Evolutionary conservation across 2,797 vertebrate species (phyloP).

Genomic region (Liasis olivaceus): DNA sequence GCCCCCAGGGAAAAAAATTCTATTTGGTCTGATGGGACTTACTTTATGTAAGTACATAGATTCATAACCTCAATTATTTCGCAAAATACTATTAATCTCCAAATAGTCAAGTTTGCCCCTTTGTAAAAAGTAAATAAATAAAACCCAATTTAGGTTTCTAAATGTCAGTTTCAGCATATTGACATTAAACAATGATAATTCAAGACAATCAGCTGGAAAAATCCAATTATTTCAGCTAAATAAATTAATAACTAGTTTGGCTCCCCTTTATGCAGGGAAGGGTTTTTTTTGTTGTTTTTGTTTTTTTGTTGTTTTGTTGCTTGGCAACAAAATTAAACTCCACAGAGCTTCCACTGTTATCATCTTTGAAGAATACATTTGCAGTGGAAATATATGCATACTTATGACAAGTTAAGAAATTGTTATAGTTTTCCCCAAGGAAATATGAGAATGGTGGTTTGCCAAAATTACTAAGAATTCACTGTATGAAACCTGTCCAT

Average conservation of each 20-base stretch:
- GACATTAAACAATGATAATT: not conserved
- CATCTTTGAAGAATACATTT: not conserved
- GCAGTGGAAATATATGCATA: not conserved
- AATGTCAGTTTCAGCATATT: not conserved
- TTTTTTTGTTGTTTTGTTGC: not conserved
- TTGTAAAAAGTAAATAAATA: constrained; percentile 1
- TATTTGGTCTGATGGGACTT: not conserved
- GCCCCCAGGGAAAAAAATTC: not conserved
- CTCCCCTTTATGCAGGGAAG: not conserved
- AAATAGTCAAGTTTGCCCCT: constrained; percentile 8
- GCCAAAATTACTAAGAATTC: not conserved
- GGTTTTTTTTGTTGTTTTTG: not conserved
- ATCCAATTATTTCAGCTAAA: constrained; percentile 4
- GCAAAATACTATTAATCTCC: constrained; percentile 2
- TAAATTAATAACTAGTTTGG: not conserved
- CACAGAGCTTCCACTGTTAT: not conserved
- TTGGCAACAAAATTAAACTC: not conserved
- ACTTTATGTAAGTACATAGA: not conserved
- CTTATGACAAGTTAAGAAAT: not conserved
- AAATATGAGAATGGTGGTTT: not conserved
- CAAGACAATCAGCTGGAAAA: not conserved
- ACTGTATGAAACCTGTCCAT: not conserved
- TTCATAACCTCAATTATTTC: not conserved
- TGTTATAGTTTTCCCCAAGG: not conserved
- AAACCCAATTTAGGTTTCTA: constrained; percentile 3